Evolutionary conservation across 1,140 invertebrate species (phyloP).

Genomic region (Drosophila erecta): DNA sequence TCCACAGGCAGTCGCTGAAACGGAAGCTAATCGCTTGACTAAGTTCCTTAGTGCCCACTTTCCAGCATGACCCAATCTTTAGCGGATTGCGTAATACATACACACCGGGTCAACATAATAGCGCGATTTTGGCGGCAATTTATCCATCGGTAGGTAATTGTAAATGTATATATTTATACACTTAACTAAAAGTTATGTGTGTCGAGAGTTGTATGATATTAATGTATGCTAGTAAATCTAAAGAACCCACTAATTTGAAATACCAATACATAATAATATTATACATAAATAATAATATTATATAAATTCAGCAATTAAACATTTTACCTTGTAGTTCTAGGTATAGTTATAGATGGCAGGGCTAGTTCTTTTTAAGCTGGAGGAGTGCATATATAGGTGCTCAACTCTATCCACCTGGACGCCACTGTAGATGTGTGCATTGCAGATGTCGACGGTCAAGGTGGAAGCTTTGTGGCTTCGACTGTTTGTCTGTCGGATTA

Average conservation of each 20-base stretch:
- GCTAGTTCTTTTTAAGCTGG: too few relatives aligned
- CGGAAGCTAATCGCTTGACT: constrained; percentile 77
- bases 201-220: too few relatives aligned
- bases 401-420: not conserved
- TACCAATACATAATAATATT: too few relatives aligned
- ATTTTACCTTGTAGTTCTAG: too few relatives aligned
- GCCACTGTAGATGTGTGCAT: not conserved
- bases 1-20: constrained; percentile 50
- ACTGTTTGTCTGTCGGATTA: constrained; percentile 69
- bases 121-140: not conserved
- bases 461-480: constrained; percentile 68
- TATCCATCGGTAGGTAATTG: too few relatives aligned
- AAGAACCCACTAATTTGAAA: too few relatives aligned
- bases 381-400: not conserved
- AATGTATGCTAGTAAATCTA: too few relatives aligned
- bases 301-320: too few relatives aligned
- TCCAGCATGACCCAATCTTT: constrained; percentile 22
- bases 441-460: constrained; percentile 33
- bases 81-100: constrained; percentile 52
- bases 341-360: too few relatives aligned
- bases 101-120: not conserved
- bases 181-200: too few relatives aligned
- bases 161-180: too few relatives aligned
- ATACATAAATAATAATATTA: too few relatives aligned
- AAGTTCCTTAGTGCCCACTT: constrained; percentile 52